A percentile compares a stretch with the other conserved stretches of the same genome.
Conservation (phyloP, 53 echinoderm and acorn worm species). For the Paracentrotus lividus region DNA sequence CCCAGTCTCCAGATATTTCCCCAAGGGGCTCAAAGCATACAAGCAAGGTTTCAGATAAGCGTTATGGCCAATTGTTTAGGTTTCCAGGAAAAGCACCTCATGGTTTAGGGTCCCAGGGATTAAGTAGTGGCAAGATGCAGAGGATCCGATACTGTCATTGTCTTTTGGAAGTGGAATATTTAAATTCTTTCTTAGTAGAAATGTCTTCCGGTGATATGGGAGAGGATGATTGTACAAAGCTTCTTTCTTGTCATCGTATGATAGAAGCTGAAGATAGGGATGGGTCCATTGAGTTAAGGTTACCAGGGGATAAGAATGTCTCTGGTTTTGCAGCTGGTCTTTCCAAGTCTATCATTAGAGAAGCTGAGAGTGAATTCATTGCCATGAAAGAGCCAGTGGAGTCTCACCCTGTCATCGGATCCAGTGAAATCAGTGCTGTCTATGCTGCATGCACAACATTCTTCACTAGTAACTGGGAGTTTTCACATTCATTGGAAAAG, state of each 20-base stretch:
- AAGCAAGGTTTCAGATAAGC: conserved; percentile 2
- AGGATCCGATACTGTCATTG: conserved; percentile 55
- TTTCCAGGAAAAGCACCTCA: conserved; percentile 5
- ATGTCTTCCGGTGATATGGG: not conserved
- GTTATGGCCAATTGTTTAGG: conserved; percentile 49
- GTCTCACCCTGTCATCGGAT: conserved; percentile 7
- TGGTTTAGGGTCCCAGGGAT: conserved; percentile 19
- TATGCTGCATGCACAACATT: conserved; percentile 61
- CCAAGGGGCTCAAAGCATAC: conserved; percentile 46
- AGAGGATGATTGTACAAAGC: conserved; percentile 7
- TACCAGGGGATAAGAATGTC: not conserved
- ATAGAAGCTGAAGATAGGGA: conserved; percentile 67
- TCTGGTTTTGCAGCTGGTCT: conserved; percentile 44
- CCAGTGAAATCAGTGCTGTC: conserved; percentile 55
- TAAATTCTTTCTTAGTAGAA: conserved; percentile 62
- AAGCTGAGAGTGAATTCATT: conserved; percentile 63
- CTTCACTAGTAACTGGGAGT: conserved; percentile 69
- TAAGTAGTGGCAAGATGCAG: conserved; percentile 30
- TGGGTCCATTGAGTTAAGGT: not conserved
- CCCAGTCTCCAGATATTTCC: conserved; percentile 42
- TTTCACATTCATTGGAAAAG: conserved; percentile 60
- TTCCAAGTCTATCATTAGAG: conserved; percentile 49
- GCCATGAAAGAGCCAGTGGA: conserved; percentile 59
- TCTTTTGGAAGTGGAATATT: conserved; percentile 60
- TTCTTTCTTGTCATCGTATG: conserved; percentile 65